Base-by-base conservation (phyloP, 2,797 vertebrate genomes). In the Peromyscus nudipes region DNA sequence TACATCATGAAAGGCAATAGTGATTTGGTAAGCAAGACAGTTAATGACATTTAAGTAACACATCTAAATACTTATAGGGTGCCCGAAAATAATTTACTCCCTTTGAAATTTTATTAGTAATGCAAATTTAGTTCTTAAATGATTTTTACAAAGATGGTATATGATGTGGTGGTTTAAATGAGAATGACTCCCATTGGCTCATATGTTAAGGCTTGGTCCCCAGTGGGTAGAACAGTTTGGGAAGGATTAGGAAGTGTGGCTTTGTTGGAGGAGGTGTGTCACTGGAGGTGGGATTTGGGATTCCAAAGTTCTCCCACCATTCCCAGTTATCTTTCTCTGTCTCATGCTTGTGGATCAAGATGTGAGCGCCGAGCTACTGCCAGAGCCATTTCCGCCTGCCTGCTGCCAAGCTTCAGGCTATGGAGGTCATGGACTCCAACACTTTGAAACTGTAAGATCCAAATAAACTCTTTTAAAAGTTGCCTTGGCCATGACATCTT, bases 41-140 rank as follows among this genome's bases (percentile, higher is more conserved):
- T 77, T 64, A 77, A 16, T 60, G 69, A n/a, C 10, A n/a, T 81
- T 52, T 92, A 93, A 91, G 31, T 67, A 12, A n/a, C 43, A 49
- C 49, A 75, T 88, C 82, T 85, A 64, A 89, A 85, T 67, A 31
- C 43, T n/a, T 69, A 40, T 1, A 46, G 1, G 9, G 52, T 85
- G 3, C 82, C 86, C 43, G 1, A 77, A 91, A 96, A 84, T 64
- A 7, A 83, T 37, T 65, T 65, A 46, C 21, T 79, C 76, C 23
- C 40, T 87, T 83, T 79, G 57, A 87, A 92, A 89, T 76, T 46
- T 80, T 81, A 65, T 60, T 27, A 43, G 55, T 37, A 80, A 93
- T 34, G 31, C n/a, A 90, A 75, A 96, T 69, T 80, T 96, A 27
- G 19, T 87, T 90, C 27, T 87, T 7, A 62, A 43, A n/a, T 29